phyloP scores from a whole-genome alignment of 2,797 vertebrate species.

The Thamnophis elegans region DNA sequence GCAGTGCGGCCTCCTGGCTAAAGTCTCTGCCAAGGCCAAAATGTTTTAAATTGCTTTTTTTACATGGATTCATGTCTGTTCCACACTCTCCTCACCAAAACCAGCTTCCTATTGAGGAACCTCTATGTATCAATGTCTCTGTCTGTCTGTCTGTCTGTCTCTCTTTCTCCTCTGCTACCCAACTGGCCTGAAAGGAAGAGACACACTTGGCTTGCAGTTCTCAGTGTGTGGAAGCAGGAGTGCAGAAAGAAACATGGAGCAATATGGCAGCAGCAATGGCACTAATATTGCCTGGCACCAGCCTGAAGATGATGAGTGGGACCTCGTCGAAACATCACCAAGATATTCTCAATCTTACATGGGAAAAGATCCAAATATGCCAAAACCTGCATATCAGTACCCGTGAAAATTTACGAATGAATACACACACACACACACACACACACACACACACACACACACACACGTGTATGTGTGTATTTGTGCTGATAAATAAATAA shows the following conservation, averaged over 20 bases:
- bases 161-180: background rate
- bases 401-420: too few species aligned
- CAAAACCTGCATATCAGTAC: too few species aligned
- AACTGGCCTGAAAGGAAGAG: background rate
- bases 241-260: background rate
- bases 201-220: background rate
- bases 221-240: background rate
- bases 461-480: too few species aligned
- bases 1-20: slow-evolving; percentile 33
- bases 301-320: too few species aligned
- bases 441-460: too few species aligned
- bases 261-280: background rate
- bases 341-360: too few species aligned
- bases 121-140: background rate
- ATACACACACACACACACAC: too few species aligned
- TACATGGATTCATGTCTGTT: background rate
- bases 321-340: too few species aligned
- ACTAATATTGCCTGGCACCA: background rate
- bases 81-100: background rate
- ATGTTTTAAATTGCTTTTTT: background rate
- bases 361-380: too few species aligned
- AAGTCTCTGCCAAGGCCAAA: background rate
- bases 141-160: background rate
- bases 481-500: too few species aligned
- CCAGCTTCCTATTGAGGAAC: background rate